Evolutionary conservation across 2,797 vertebrate genomes (phyloP), one percentile per base, ranked within the genome.

Genomic region (Sebastes trivittatus): DNA sequence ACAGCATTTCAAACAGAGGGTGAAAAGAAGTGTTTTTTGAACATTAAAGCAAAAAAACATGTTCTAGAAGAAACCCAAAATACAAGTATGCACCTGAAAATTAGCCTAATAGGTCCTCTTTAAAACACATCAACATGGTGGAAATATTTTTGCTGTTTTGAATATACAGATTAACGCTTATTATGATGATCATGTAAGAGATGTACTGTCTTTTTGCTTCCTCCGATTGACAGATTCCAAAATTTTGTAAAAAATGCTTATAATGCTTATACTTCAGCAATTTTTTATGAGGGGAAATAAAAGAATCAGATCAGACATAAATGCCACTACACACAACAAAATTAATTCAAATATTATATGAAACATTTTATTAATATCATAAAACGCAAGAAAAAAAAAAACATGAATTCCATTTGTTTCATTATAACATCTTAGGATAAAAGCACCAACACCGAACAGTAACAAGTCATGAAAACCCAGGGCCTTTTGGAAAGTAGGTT

Each of bases 401-500:
- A 91, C 89, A 92, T 90, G 74, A 90, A 90, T 92, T 94, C 84
- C 87, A 92, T 93, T 93, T 91, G 85, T 94, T 86, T 89, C 87
- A 93, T 94, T 85, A 90, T 88, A 94, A 93, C 93, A 94, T 94
- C 92, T 94, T 93, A 93, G 92, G 92, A 93, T 94, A 95, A 90
- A 95, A 95, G 94, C 95, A 95, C 95, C 95, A 95, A 95, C 95
- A 96, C 89, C 92, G 89, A 94, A 95, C 92, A 93, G 90, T 89
- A 93, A 95, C 85, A 93, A 87, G 42, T 86, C 88, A 92, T 87
- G 76, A 87, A 91, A 90, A 84, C 75, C 80, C 80, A 86, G 92
- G 91, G 91, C 78, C 77, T 88, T 93, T 90, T 89, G 90, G 88
- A 90, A 93, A 94, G 89, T 90, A 88, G 90, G 92, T 95, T 93